These are phyloP conservation scores for Miichthys miiuy DNA, from an alignment of 2,797 vertebrate genomes.

Conservation along the genomic window DNA sequence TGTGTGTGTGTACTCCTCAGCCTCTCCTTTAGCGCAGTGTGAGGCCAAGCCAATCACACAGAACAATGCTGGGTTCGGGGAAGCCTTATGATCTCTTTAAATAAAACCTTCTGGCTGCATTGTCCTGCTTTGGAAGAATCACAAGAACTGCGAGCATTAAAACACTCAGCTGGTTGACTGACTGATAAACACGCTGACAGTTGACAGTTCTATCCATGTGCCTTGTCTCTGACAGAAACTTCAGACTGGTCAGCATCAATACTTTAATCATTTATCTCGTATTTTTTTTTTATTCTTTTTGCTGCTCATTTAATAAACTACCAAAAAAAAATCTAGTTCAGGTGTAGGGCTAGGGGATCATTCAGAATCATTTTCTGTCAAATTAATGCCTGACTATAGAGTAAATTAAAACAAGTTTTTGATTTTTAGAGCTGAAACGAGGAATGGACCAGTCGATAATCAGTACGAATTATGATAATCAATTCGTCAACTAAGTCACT, in stretches of 20 bases:
- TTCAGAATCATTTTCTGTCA: background rate
- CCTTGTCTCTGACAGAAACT: conserved; percentile 2
- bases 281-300: background rate
- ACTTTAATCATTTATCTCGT: background rate
- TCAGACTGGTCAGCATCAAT: background rate
- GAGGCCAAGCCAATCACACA: conserved; percentile 74
- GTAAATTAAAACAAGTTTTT: background rate
- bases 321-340: background rate
- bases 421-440: background rate
- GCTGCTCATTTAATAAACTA: background rate
- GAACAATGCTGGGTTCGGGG: conserved; percentile 67
- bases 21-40: conserved; percentile 60
- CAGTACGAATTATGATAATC: background rate
- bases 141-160: conserved; percentile 24
- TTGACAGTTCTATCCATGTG: background rate
- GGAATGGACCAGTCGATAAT: background rate
- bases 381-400: background rate
- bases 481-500: background rate
- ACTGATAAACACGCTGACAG: conserved; percentile 13
- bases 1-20: conserved; percentile 18
- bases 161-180: conserved; percentile 31
- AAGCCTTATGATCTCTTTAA: conserved; percentile 74
- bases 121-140: conserved; percentile 46
- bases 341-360: background rate
- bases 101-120: conserved; percentile 52